Evolutionary conservation across 2,888 invertebrate species (phyloP), one percentile per base, ranked within the genome.

Genomic region (Orthosia cruda): DNA sequence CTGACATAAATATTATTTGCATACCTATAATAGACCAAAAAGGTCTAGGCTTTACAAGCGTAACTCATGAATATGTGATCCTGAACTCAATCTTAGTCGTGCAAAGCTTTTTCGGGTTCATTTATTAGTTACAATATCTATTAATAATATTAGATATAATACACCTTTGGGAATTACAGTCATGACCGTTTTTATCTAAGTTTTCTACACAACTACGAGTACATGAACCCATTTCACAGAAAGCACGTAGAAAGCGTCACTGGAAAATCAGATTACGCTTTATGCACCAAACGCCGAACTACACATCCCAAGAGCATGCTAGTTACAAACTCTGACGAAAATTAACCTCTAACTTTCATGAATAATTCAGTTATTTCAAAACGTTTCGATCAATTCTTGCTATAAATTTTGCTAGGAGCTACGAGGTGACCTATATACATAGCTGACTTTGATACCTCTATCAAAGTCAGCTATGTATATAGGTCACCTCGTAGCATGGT

Each of bases 241-340:
- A 45, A 61, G 72, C 74, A 50, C 59, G 45, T 13, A 55, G 11
- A 71, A 76, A 62, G 71, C 59, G 69, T 64, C 63, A 64, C 59
- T 64, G 32, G 40, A 47, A 78, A 85, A 80, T 75, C 74, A 70
- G 69, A 65, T 80, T 80, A 74, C 64, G 20, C 47, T 67, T 23
- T 70, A 82, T 84, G 77, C 70, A 80, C 70, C 50, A 58, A 80
- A 74, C 20, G 52, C 64, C 20, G 12, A 85, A 85, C 83, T 79
- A 71, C 15, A n/a, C 23, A 16, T 83, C 87, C 71, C 85, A 1
- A 52, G 85, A 78, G 87, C 58, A 83, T 52, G 73, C 75, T 79
- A 79, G 87, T 86, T 80, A 83, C 77, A 80, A 87, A 87, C 74
- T 87, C 72, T 47, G 74, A 68, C 73, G 86, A 85, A 80, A 87